These are phyloP conservation scores for Origma solitaria DNA, from an alignment of 2,113 vertebrate species.

Conservation along the genomic window DNA sequence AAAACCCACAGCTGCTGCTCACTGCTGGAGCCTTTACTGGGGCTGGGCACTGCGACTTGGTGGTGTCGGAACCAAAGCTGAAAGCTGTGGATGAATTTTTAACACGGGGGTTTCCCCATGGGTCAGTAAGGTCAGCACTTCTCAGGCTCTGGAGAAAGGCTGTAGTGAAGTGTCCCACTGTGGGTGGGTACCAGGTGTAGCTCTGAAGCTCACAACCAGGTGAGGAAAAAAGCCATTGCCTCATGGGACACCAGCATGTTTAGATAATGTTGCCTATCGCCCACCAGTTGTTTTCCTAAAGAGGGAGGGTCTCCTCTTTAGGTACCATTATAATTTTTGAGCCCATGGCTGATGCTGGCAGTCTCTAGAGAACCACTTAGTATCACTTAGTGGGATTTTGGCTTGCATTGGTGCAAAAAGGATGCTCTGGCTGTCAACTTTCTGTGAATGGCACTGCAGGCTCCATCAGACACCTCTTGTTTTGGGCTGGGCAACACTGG, in stretches of 20 bases:
- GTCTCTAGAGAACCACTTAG: not conserved
- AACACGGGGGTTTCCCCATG: not conserved
- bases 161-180: not conserved
- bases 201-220: not conserved
- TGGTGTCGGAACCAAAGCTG: not conserved
- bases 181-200: fast-evolving
- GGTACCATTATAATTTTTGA: not conserved
- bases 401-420: not conserved
- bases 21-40: not conserved
- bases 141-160: not conserved
- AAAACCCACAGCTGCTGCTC: not conserved
- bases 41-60: not conserved
- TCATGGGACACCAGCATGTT: not conserved
- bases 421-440: not conserved
- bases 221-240: not conserved
- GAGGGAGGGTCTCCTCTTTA: not conserved
- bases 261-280: not conserved
- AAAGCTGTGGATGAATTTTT: not conserved
- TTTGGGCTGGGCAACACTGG: not conserved
- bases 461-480: not conserved
- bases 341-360: not conserved
- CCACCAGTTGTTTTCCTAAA: not conserved
- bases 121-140: not conserved
- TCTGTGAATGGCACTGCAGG: not conserved
- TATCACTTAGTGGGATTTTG: not conserved